Evolutionary conservation across 1,140 invertebrate genomes (phyloP), one percentile per base, ranked within the genome.

Genomic region (Thaumetopoea pityocampa): DNA sequence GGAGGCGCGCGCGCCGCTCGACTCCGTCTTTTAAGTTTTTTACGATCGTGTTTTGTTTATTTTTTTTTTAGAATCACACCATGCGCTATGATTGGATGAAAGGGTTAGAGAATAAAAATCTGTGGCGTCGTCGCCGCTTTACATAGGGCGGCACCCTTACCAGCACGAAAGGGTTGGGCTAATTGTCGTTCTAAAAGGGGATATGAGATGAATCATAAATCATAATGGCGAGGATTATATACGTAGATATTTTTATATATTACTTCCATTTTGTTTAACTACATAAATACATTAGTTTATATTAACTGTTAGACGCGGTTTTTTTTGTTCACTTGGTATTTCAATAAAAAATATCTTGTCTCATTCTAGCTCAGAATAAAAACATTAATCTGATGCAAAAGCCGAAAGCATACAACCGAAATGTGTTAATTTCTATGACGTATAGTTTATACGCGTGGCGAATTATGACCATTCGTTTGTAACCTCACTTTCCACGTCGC

Each of bases 81-180:
- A 29, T 26, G 28, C 65, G 46, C 52, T 71, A 60, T 65, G 62
- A 82, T 80, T 82, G 78, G 78, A 58, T 61, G 64, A 76, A 80
- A 78, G 76, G 76, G 70, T 78, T 82, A 71, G 43, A 55, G 35
- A 64, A 61, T 76, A 76, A 73, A 71, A 66, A 76, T 69, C 59
- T 46, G 48, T 49, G 43, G 33, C 23, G 27, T 44, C 49, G 51
- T 55, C 54, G 24, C 16, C 24, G 7, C 19, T 40, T 17, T 56
- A 57, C 47, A 69, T 60, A 69, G 64, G 53, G 64, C 60, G 64
- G 61, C 42, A 47, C 60, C 55, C 45, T 38, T 52, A 61, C 14
- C 30, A 46, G 32, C 50, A 51, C 56, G 55, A 76, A 78, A 78
- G 71, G 72, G 73, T 71, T 80, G 66, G 30, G 26, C 57, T 58